phyloP scores from a whole-genome alignment of 1,140 invertebrate genomes.

The Papilio aristodemus region DNA sequence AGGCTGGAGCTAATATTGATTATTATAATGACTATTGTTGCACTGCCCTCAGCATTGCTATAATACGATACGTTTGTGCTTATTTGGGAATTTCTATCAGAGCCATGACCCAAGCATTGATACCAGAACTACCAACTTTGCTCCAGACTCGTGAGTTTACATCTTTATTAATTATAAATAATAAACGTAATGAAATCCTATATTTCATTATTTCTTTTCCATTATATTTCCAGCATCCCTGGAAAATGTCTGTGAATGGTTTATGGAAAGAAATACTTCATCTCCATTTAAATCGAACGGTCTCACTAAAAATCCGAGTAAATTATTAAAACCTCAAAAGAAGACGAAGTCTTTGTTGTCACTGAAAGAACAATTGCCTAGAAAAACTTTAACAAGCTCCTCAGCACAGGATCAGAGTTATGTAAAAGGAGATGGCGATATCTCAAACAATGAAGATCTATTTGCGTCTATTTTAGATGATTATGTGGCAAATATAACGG shows the following conservation, averaged over 20 bases:
- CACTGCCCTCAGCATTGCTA: conserved; percentile 71
- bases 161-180: conserved; percentile 22
- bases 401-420: neutral
- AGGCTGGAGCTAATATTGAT: conserved; percentile 76
- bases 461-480: conserved; percentile 34
- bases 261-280: conserved; percentile 48
- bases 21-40: conserved; percentile 78
- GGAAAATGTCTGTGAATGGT: conserved; percentile 53
- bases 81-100: conserved; percentile 58
- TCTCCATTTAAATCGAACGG: conserved; percentile 36
- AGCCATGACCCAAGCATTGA: conserved; percentile 60
- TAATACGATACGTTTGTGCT: conserved; percentile 66
- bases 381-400: conserved; percentile 38
- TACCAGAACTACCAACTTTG: conserved; percentile 53
- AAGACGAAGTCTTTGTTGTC: conserved; percentile 49
- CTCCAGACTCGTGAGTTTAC: conserved; percentile 42
- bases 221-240: conserved; percentile 37
- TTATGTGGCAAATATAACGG: conserved; percentile 51
- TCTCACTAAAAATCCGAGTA: conserved; percentile 47
- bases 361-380: conserved; percentile 44
- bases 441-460: neutral
- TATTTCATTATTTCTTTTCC: conserved; percentile 16
- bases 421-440: neutral
- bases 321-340: conserved; percentile 48
- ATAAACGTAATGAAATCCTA: neutral